Evolutionary conservation across 2,113 vertebrate species (phyloP).

Genomic region (Thalassarche chlororhynchos): DNA sequence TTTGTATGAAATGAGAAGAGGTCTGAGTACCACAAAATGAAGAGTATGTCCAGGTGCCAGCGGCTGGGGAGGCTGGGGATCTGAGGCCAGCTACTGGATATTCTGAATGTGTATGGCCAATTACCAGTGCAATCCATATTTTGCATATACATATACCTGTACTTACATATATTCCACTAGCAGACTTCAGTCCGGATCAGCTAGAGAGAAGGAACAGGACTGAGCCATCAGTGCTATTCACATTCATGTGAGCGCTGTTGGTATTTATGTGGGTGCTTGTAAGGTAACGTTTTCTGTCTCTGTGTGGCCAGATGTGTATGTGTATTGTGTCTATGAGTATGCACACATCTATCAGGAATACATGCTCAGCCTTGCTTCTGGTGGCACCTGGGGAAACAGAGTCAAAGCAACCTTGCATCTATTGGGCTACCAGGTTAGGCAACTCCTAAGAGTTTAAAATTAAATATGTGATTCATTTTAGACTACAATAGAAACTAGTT

Average conservation of each 20-base stretch:
- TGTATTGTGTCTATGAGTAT: too few relatives aligned
- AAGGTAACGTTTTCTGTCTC: neutral
- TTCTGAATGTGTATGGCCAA: neutral
- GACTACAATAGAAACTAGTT: neutral
- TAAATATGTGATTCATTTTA: neutral
- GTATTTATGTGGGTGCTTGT: neutral
- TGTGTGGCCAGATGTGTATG: neutral
- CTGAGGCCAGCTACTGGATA: neutral
- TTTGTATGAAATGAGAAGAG: neutral
- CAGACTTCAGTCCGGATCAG: neutral
- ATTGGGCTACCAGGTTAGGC: neutral
- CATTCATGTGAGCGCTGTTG: neutral
- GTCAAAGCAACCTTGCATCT: neutral
- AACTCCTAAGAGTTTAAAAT: neutral
- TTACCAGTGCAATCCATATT: neutral
- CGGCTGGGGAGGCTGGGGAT: neutral
- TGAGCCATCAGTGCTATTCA: neutral
- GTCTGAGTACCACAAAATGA: neutral
- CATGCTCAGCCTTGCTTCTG: neutral
- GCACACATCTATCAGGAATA: neutral
- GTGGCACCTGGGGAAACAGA: neutral
- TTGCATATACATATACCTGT: neutral
- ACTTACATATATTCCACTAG: too few relatives aligned
- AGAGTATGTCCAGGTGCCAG: neutral
- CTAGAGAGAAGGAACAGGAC: neutral